Base-by-base conservation (phyloP, 2,113 vertebrate genomes). In the Catagonus wagneri region DNA sequence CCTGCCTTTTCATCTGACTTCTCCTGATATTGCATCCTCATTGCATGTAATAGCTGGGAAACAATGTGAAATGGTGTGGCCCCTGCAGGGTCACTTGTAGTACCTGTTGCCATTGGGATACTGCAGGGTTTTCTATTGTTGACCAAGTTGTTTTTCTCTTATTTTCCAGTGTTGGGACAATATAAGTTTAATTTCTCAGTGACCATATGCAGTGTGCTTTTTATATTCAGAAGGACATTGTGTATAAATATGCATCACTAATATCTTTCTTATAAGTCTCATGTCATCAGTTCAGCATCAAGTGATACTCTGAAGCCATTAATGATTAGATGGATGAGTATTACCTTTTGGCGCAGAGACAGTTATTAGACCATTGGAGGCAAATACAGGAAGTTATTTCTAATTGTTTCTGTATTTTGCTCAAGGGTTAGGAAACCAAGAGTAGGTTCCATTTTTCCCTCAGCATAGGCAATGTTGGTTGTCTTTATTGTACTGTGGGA, bases 321-420 rank as follows among this genome's bases (percentile, higher is more conserved):
- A 27, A 20, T 65, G 14, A 22, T 78, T 69, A 80, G 16, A 44
- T 36, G 22, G 52, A 71, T 92, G n/a, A 68, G 12, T 92, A 20
- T 81, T 58, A 22, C 74, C 39, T 81, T 94, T 92, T 74, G 75
- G n/a, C 13, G 89, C 39, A 84, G 91, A 76, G 12, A 72, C 19
- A 7, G 19, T 29, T 79, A 50, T 39, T 5, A 79, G 63, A 76
- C 68, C 27, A 58, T 3, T 61, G 58, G 76, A 87, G 34, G 34
- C n/a, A 90, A 58, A 23, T 60, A 54, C 4, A 78, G 20, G 15
- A 61, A 34, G 32, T 36, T 89, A 90, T 75, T 96, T 92, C 65
- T 58, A 92, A 58, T 71, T 81, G 56, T 81, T 58, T 32, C n/a
- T 74, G 69, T 85, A 25, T 89, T 96, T 80, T 93, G 44, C 72